Conservation (phyloP, 2,797 vertebrate genomes). For the Xenops minutus region DNA sequence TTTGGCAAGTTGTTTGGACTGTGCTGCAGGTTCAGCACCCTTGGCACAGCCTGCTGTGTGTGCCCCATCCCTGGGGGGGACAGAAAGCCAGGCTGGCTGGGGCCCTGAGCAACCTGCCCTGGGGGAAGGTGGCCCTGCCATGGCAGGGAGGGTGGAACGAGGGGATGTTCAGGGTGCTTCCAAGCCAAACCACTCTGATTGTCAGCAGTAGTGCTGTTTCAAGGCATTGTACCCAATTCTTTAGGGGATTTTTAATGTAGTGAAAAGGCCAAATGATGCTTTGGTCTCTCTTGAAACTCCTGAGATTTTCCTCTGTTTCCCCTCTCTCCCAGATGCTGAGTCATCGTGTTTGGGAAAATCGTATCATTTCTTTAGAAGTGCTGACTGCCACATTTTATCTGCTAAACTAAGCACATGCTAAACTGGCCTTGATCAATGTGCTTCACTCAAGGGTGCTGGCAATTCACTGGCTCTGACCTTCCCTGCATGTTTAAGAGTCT, state of each 20-base stretch:
- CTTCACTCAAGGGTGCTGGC: background rate
- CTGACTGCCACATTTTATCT: slow-evolving; percentile 35
- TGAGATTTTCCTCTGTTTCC: background rate
- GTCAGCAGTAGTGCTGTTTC: background rate
- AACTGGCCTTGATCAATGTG: slow-evolving; percentile 25
- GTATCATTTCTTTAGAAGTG: background rate
- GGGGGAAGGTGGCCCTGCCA: background rate
- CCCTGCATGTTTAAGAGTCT: background rate
- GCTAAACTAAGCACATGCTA: slow-evolving; percentile 29
- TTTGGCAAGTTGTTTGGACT: background rate
- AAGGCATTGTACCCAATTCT: background rate
- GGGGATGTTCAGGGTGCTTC: background rate
- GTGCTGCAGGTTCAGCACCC: background rate
- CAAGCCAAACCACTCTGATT: background rate
- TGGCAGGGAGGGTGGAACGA: background rate
- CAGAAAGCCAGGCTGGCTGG: background rate
- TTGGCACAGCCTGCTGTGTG: background rate
- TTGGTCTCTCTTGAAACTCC: background rate
- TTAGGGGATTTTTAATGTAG: background rate
- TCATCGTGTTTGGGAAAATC: background rate
- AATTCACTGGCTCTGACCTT: background rate
- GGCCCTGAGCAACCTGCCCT: background rate
- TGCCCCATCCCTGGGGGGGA: background rate
- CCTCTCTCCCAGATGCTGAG: background rate
- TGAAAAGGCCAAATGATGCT: background rate